Evolutionary conservation across 2,797 vertebrate species (phyloP).

Genomic region (Argyrosomus regius): DNA sequence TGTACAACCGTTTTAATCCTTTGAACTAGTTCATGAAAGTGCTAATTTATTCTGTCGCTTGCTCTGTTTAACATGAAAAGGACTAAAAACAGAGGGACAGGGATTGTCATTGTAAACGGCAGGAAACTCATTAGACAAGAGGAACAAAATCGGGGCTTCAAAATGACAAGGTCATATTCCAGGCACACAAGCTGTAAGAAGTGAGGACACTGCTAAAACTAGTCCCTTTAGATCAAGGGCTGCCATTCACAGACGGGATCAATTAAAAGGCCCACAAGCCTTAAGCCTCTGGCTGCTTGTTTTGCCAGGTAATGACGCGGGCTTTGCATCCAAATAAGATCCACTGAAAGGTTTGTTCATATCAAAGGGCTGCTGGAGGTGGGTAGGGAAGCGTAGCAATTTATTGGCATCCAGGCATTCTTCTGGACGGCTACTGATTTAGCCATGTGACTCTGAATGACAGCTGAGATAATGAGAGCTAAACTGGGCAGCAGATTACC

Average conservation of each 20-base stretch:
- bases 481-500: constrained; percentile 52
- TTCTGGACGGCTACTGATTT: constrained; percentile 10
- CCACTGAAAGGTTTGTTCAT: constrained; percentile 42
- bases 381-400: constrained; percentile 16
- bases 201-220: constrained; percentile 76
- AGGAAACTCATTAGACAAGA: constrained; percentile 42
- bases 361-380: constrained; percentile 28
- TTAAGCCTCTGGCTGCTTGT: constrained; percentile 74
- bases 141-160: constrained; percentile 26
- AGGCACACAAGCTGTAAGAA: constrained; percentile 68
- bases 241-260: constrained; percentile 79
- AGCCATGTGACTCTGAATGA: constrained; percentile 47
- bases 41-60: constrained; percentile 11
- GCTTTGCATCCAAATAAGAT: constrained; percentile 77
- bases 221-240: constrained; percentile 70
- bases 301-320: constrained; percentile 71
- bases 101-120: constrained; percentile 20
- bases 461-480: constrained; percentile 53
- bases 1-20: background rate
- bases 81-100: background rate
- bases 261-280: constrained; percentile 77
- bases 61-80: constrained; percentile 29
- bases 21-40: constrained; percentile 2
- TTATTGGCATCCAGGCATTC: constrained; percentile 32
- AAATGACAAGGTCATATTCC: constrained; percentile 81